Evolutionary conservation across 2,888 invertebrate species (phyloP).

Genomic region (Andrena trimmerana): DNA sequence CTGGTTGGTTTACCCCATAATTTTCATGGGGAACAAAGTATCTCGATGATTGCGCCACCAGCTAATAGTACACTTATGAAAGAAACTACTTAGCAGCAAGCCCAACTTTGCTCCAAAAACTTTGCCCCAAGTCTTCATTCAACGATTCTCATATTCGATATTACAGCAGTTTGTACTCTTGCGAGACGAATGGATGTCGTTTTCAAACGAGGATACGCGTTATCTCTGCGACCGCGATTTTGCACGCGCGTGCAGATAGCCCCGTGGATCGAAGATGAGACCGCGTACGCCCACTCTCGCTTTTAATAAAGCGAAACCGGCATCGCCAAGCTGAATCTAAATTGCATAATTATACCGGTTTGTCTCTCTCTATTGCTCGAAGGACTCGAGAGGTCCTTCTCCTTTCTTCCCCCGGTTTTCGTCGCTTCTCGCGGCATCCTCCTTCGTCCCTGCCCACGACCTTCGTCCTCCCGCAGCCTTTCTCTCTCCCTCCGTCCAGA

Average conservation of each 20-base stretch:
- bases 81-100: too few relatives aligned
- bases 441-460: slow-evolving; percentile 14
- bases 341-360: slow-evolving; percentile 82
- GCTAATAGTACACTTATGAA: too few relatives aligned
- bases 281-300: slow-evolving; percentile 79
- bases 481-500: neutral
- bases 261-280: slow-evolving; percentile 54
- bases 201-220: slow-evolving; percentile 44
- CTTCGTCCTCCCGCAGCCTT: slow-evolving; percentile 33
- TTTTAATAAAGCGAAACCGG: slow-evolving; percentile 82
- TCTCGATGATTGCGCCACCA: too few relatives aligned
- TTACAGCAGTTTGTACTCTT: neutral
- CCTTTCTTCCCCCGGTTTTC: slow-evolving; percentile 18
- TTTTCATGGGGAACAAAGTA: too few relatives aligned
- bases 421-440: slow-evolving; percentile 13
- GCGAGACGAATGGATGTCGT: slow-evolving; percentile 35
- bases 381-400: slow-evolving; percentile 21
- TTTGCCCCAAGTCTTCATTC: too few relatives aligned
- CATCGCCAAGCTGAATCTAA: slow-evolving; percentile 82
- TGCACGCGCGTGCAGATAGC: slow-evolving; percentile 13
- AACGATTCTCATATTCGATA: too few relatives aligned
- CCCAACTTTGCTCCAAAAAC: too few relatives aligned
- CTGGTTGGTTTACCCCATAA: too few relatives aligned
- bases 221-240: slow-evolving; percentile 44
- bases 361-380: slow-evolving; percentile 52